These are phyloP conservation scores for Platygyra sinensis DNA, from an alignment of 64 coral and sea anemone species.

Conservation along the genomic window DNA sequence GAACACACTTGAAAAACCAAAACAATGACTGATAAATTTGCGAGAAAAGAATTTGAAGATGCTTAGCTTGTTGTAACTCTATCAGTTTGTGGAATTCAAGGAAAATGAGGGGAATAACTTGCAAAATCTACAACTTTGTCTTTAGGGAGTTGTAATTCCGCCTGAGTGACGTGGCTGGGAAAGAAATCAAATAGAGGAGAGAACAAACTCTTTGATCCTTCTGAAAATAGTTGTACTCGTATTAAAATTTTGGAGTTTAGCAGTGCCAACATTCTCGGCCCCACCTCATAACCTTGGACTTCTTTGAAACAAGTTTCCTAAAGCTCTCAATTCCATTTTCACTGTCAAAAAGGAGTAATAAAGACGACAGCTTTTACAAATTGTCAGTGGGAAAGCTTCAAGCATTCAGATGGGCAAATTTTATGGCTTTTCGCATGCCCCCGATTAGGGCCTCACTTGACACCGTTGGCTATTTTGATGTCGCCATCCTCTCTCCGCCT, in stretches of 20 bases:
- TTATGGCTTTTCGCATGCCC: neutral
- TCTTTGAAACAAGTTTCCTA: neutral
- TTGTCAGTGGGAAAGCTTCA: neutral
- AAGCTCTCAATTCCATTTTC: neutral
- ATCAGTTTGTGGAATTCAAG: neutral
- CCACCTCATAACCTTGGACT: neutral
- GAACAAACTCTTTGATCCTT: neutral
- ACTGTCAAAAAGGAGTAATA: neutral
- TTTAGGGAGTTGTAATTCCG: neutral
- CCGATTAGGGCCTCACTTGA: neutral
- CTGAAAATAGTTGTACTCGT: neutral
- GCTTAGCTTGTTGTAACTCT: neutral
- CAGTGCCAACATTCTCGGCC: neutral
- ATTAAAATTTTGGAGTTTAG: neutral
- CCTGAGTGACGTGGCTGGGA: neutral
- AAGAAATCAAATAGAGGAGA: neutral
- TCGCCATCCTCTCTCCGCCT: neutral
- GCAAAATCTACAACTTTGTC: neutral
- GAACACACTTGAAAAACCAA: neutral
- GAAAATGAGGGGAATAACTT: neutral
- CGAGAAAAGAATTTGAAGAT: neutral
- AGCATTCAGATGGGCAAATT: neutral
- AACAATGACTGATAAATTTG: neutral
- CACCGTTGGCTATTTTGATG: neutral
- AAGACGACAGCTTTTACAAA: neutral